Evolutionary conservation across 2,113 vertebrate species (phyloP).

Genomic region (Casuarius casuarius): DNA sequence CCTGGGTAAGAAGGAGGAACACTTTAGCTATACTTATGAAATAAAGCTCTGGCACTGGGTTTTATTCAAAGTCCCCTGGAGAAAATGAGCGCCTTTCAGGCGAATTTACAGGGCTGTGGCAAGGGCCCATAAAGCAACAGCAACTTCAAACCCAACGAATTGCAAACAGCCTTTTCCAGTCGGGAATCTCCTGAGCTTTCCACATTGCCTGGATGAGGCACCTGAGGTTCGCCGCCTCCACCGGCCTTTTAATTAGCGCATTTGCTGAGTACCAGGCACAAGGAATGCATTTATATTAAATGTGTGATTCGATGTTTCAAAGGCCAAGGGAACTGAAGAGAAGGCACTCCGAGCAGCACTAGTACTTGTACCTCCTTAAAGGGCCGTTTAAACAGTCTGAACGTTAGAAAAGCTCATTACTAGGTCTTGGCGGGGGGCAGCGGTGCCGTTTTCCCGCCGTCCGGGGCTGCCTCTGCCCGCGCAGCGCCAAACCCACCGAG

Average conservation of each 20-base stretch:
- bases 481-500: neutral
- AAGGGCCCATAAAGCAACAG: slow-evolving; percentile 25
- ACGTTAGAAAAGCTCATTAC: no score
- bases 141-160: slow-evolving; percentile 61
- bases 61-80: neutral
- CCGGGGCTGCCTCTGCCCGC: neutral
- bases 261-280: slow-evolving; percentile 28
- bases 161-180: slow-evolving; percentile 48
- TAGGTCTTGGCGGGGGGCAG: no score
- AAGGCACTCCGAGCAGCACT: neutral
- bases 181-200: slow-evolving; percentile 51
- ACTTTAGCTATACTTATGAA: slow-evolving; percentile 17
- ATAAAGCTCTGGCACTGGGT: slow-evolving; percentile 29
- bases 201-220: neutral
- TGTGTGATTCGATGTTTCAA: slow-evolving; percentile 38
- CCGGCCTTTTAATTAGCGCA: neutral
- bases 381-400: neutral
- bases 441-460: neutral
- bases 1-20: neutral
- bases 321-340: neutral
- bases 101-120: neutral
- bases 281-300: slow-evolving; percentile 26
- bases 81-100: neutral
- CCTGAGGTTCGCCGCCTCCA: neutral
- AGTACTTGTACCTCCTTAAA: slow-evolving; percentile 11